These are phyloP conservation scores for Xiphophorus hellerii DNA, from an alignment of 2,113 vertebrate genomes.

Conservation along the genomic window DNA sequence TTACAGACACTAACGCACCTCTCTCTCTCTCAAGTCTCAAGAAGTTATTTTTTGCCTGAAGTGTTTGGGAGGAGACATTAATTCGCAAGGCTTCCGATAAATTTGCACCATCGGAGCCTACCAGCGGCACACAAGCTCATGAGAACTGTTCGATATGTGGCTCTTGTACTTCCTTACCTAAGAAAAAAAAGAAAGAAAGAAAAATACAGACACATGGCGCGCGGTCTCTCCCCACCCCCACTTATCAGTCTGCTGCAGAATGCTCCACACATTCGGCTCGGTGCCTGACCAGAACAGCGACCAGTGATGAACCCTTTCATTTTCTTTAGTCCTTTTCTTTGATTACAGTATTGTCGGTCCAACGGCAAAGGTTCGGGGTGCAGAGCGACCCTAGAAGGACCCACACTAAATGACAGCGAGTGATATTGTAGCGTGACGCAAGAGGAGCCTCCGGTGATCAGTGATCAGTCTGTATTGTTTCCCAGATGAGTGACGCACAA, in stretches of 20 bases:
- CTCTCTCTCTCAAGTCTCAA: not conserved
- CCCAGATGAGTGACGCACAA: not conserved
- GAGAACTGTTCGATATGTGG: constrained; percentile 48
- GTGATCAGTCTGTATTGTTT: not conserved
- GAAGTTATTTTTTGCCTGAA: constrained; percentile 1
- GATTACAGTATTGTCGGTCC: not conserved
- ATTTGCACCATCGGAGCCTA: constrained; percentile 38
- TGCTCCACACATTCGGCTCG: not conserved
- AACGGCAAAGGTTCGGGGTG: not conserved
- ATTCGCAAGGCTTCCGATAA: constrained; percentile 46
- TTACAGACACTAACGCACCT: not conserved
- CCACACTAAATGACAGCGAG: not conserved
- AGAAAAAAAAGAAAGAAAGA: constrained; percentile 4
- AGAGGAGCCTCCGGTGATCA: not conserved
- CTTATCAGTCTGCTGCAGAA: constrained; percentile 29
- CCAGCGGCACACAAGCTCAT: constrained; percentile 34
- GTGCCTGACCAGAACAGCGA: not conserved
- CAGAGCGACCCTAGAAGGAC: not conserved
- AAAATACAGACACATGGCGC: constrained; percentile 17
- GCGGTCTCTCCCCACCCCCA: constrained; percentile 37
- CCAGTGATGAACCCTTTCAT: not conserved
- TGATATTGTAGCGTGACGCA: not conserved
- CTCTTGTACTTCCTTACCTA: constrained; percentile 49
- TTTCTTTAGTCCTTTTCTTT: not conserved
- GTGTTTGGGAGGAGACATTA: constrained; percentile 25